Evolutionary conservation across 92 coral and sea anemone species (phyloP), one percentile per base, ranked within the genome.

Genomic region (Zoanthus solanderi): DNA sequence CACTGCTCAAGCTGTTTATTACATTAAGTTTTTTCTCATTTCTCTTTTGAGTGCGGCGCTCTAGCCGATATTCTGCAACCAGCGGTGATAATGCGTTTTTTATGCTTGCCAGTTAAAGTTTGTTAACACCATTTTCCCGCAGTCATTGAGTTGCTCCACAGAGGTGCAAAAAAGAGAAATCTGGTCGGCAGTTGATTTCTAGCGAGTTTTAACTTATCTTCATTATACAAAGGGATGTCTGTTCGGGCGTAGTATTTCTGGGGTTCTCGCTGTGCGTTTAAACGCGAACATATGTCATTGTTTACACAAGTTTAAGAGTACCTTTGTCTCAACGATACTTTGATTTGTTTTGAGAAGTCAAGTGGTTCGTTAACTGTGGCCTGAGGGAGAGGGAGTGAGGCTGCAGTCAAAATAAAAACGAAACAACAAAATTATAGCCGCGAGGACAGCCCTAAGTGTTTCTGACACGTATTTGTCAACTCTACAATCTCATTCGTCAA

Each of bases 1-100:
- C 96, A 71, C 57, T 15, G 50, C 75, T 89, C 94, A 94, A 95
- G 92, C 90, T 93, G 96, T 84, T 95, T 95, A 83, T 81, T 73
- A 81, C 96, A 93, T 95, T 95, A 95, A 73, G 72, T 53, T 84
- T 57, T n/a, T 75, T 65, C 66, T 53, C 58, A 73, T 77, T 77
- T 79, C 58, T 77, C 72, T 57, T 72, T 79, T 84, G 86, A 50
- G 69, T 81, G 50, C 84, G 17, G n/a, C 84, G 68, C 60, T 84
- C 57, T 87, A 72, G 88, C 57, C 72, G 76, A 67, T 83, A 91
- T 93, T 89, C 31, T 85, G 72, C 80, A 69, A 73, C 85, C 83
- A 89, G 77, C 84, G 67, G 75, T 57, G 90, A 44, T 92, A 86
- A 86, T 89, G 88, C 76, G 94, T 85, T 89, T 92, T 89, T 92